A percentile compares a stretch with the other conserved stretches of the same genome.
phyloP scores from a whole-genome alignment of 2,888 invertebrate genomes.

The Drosophila greeni region DNA sequence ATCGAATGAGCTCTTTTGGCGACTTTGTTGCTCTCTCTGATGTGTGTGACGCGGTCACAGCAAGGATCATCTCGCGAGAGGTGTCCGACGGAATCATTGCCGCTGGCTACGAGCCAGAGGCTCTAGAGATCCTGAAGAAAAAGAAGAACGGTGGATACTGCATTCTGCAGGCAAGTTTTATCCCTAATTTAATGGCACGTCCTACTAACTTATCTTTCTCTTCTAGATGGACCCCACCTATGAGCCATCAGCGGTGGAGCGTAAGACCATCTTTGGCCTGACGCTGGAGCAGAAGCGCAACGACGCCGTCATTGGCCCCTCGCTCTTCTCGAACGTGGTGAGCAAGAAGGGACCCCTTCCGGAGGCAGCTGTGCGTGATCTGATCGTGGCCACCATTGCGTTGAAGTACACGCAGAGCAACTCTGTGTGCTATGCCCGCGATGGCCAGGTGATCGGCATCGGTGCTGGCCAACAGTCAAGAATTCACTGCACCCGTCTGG shows the following conservation, averaged over 20 bases:
- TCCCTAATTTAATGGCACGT: not conserved
- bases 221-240: conserved; percentile 91
- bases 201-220: not conserved
- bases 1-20: conserved; percentile 99
- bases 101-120: conserved; percentile 91
- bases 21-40: conserved; percentile 98
- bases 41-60: conserved; percentile 92
- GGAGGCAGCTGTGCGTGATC: conserved; percentile 88
- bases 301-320: conserved; percentile 88
- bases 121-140: conserved; percentile 91
- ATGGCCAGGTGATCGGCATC: conserved; percentile 92
- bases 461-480: conserved; percentile 99
- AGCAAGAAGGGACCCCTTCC: conserved; percentile 85
- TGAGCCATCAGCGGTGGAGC: conserved; percentile 89
- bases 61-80: conserved; percentile 93
- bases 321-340: conserved; percentile 90
- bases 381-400: conserved; percentile 96
- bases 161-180: conserved; percentile 83
- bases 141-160: conserved; percentile 97
- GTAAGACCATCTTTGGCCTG: conserved; percentile 90
- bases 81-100: conserved; percentile 99
- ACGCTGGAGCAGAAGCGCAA: conserved; percentile 93
- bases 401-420: conserved; percentile 99
- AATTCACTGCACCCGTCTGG: conserved; percentile 98
- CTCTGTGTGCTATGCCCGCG: conserved; percentile 96